Percentiles rank a stretch among this genome's conserved stretches.
Evolutionary conservation across 1,140 invertebrate species (phyloP).

Genomic region (Anastrepha obliqua): DNA sequence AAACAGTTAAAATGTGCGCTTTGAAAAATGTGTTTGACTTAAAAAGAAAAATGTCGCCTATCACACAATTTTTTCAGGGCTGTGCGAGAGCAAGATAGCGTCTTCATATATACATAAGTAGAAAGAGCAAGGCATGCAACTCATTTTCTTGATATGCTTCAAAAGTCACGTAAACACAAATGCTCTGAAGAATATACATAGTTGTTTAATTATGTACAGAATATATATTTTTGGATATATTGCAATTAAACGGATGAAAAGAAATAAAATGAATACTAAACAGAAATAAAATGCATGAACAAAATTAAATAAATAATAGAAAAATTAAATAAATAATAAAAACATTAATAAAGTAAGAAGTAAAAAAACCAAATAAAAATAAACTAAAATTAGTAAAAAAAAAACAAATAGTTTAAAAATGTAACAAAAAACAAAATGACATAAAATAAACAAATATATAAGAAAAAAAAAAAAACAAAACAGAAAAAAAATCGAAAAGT

Average conservation of each 20-base stretch:
- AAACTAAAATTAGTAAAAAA: too few species aligned
- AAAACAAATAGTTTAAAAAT: too few species aligned
- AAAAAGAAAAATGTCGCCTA: not conserved
- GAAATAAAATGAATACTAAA: not conserved
- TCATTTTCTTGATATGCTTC: not conserved
- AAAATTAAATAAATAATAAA: not conserved
- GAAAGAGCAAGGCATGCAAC: not conserved
- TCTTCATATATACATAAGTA: not conserved
- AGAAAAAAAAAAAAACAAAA: too few species aligned
- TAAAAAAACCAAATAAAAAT: too few species aligned
- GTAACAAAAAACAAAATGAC: too few species aligned
- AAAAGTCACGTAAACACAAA: constrained; percentile 27
- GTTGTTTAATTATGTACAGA: not conserved
- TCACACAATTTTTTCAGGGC: not conserved
- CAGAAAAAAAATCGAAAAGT: too few species aligned
- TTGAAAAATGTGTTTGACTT: not conserved
- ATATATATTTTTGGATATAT: not conserved
- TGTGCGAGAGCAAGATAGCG: not conserved
- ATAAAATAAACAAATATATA: too few species aligned
- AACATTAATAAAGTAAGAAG: too few species aligned
- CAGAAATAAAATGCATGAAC: not conserved
- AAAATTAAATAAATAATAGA: not conserved
- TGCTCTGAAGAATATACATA: not conserved
- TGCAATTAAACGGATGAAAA: not conserved
- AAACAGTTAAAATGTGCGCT: not conserved